Conservation (phyloP, 2,888 invertebrate species). For the Drosophila meridiana region DNA sequence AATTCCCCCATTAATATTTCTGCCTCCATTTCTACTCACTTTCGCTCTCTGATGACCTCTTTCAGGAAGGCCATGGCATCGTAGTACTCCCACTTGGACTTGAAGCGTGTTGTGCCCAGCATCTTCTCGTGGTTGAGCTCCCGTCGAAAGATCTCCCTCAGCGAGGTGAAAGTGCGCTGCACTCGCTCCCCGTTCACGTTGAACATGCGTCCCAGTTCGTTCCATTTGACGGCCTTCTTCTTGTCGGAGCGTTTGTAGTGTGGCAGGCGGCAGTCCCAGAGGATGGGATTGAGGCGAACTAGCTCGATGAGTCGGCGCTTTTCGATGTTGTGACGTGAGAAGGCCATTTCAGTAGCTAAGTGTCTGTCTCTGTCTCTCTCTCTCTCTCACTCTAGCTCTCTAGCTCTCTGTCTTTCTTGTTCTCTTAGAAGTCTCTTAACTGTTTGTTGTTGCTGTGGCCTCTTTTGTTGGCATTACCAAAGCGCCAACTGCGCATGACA, state of each 20-base stretch:
- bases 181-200: slow-evolving; percentile 83
- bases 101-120: slow-evolving; percentile 80
- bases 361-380: background rate
- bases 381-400: slow-evolving; percentile 4
- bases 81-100: slow-evolving; percentile 84
- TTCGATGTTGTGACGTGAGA: slow-evolving; percentile 84
- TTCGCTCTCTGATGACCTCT: slow-evolving; percentile 83
- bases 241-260: slow-evolving; percentile 84
- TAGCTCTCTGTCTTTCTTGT: slow-evolving; percentile 6
- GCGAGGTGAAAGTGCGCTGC: slow-evolving; percentile 83
- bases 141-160: slow-evolving; percentile 83
- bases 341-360: slow-evolving; percentile 72
- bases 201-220: slow-evolving; percentile 82
- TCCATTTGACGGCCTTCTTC: slow-evolving; percentile 84
- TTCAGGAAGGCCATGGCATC: slow-evolving; percentile 83
- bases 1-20: background rate
- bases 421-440: slow-evolving; percentile 45
- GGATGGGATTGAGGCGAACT: slow-evolving; percentile 83
- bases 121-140: slow-evolving; percentile 83
- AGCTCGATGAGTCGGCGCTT: slow-evolving; percentile 84
- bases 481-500: slow-evolving; percentile 76
- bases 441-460: slow-evolving; percentile 36
- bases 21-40: slow-evolving; percentile 66
- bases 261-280: slow-evolving; percentile 84
- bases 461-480: slow-evolving; percentile 65